Evolutionary conservation across 2,797 vertebrate species (phyloP).

Genomic region (Pangasius mekongensis): DNA sequence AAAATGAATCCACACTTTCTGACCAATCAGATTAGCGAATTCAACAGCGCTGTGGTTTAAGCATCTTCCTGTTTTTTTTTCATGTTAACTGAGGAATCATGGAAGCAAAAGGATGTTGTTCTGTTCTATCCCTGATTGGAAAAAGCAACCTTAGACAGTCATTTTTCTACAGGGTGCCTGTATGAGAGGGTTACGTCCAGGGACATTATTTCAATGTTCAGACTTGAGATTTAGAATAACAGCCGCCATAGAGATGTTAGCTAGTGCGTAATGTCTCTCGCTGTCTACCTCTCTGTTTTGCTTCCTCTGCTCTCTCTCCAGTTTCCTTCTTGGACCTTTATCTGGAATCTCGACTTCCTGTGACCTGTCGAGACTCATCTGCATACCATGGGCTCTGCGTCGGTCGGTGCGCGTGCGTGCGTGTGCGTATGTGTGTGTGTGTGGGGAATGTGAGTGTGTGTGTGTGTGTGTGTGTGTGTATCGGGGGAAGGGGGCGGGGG

Average conservation of each 20-base stretch:
- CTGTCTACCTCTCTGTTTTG: background rate
- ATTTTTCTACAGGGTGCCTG: background rate
- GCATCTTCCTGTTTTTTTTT: no score
- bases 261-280: background rate
- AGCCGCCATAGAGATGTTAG: background rate
- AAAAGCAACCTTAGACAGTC: background rate
- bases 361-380: constrained; percentile 70
- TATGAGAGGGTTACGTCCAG: background rate
- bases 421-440: constrained; percentile 52
- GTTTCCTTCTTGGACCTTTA: constrained; percentile 48
- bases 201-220: background rate
- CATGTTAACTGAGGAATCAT: background rate
- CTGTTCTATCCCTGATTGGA: background rate
- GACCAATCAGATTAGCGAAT: background rate
- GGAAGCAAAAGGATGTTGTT: background rate
- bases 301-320: constrained; percentile 27
- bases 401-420: constrained; percentile 35
- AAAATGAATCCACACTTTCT: background rate
- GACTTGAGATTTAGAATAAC: background rate
- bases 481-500: constrained; percentile 53
- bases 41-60: no score
- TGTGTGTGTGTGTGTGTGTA: background rate
- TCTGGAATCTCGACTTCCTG: constrained; percentile 65
- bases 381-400: constrained; percentile 54
- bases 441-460: constrained; percentile 42